Percentiles rank a stretch among this genome's conserved stretches.
These are phyloP conservation scores for Oithona nana DNA, from an alignment of 2,888 invertebrate genomes.

Conservation along the genomic window DNA sequence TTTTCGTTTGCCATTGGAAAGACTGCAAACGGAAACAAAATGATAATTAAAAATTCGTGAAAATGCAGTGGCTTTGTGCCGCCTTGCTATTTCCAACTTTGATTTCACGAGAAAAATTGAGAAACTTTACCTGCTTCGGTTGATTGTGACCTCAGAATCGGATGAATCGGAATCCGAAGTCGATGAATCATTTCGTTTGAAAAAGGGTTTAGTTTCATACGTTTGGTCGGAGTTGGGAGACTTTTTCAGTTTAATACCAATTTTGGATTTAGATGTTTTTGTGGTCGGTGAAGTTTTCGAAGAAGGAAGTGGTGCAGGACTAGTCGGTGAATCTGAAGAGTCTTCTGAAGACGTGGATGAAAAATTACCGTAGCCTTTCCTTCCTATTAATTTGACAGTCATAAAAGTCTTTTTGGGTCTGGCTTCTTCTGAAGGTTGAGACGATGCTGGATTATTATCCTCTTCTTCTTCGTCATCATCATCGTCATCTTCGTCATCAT, in stretches of 20 bases:
- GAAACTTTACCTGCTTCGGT: no score
- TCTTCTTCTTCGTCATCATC: background rate
- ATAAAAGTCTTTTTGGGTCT: background rate
- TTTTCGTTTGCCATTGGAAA: background rate
- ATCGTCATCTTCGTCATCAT: background rate
- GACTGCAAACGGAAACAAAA: background rate
- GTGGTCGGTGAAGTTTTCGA: background rate
- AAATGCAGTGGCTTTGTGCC: no score
- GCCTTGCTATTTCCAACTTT: no score
- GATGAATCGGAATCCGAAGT: background rate
- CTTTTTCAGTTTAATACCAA: constrained; percentile 15
- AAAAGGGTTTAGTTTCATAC: constrained; percentile 7
- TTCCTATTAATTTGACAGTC: background rate
- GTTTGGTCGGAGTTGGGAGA: constrained; percentile 13
- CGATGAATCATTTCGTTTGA: background rate
- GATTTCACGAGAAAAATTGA: no score
- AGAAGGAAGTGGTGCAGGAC: background rate
- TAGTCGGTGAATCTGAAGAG: background rate
- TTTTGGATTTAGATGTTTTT: background rate
- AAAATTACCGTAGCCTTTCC: background rate
- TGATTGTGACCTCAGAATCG: background rate
- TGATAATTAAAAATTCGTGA: background rate
- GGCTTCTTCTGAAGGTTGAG: background rate
- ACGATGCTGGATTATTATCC: background rate
- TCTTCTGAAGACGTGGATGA: background rate